Base-by-base conservation (phyloP, 2,888 invertebrate genomes). In the Pyralis farinalis region DNA sequence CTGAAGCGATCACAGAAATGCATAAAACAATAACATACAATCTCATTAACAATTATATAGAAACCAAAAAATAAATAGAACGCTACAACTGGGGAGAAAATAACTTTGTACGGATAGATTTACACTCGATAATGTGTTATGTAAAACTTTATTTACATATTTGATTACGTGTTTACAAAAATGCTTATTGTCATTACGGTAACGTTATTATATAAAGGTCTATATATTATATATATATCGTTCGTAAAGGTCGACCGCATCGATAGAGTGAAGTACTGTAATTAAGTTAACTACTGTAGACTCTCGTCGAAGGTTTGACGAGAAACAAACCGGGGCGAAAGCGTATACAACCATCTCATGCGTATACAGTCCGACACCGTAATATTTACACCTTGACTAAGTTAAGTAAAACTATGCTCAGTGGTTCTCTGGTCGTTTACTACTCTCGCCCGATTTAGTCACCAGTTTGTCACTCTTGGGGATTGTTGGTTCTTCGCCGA, bases 1-100 rank as follows among this genome's bases (percentile, higher is more conserved):
- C 61, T 70, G 75, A 72, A 73, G 60, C 56, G 71, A 87, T 87
- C 85, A 87, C 86, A 86, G 86, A 85, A 85, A 85, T 82, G 83
- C 82, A 72, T 75, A 73, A 37, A 74, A 79, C 71, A 63, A 64
- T 63, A 71, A 53, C 65, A 73, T 72, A 78, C 3, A 73, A 75
- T 63, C 64, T 74, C 68, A 71, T 70, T 68, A 63, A 55, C 34
- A 51, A 58, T 58, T 43, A 62, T 8, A 7, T 68, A 66, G 53
- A 55, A 16, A 62, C 59, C 60, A 67, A 49, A 52, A 16, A 60
- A 66, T 54, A 63, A 59, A 48, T 49, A 52, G 47, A 54, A 43
- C 6, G 12, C 12, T 46, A 58, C 49, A 59, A 54, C 46, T 59
- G 46, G 56, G 34, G 44, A 50, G 57, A 49, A 51, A 54, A 51